phyloP scores from a whole-genome alignment of 2,888 invertebrate genomes.

The Diarsia rubi region DNA sequence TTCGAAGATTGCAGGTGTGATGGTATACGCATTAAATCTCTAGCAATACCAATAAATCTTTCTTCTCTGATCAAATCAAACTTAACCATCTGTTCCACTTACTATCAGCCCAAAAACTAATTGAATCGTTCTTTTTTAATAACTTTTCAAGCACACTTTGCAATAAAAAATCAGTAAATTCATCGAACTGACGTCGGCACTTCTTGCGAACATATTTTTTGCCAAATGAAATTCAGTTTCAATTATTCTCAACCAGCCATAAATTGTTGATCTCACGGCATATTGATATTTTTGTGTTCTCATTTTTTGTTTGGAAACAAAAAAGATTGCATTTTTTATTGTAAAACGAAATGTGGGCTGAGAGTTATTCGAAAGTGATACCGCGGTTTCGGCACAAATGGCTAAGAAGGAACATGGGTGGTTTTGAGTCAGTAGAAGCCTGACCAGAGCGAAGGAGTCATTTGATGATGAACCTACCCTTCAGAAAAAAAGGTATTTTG shows the following conservation, averaged over 20 bases:
- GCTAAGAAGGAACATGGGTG: too few relatives aligned
- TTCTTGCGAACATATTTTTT: slow-evolving; percentile 61
- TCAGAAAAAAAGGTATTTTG: too few relatives aligned
- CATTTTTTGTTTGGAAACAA: slow-evolving; percentile 35
- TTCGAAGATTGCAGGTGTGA: too few relatives aligned
- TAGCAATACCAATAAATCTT: background rate
- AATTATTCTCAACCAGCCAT: slow-evolving; percentile 62
- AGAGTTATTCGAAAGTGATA: too few relatives aligned
- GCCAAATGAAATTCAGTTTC: slow-evolving; percentile 65
- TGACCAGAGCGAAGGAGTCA: too few relatives aligned
- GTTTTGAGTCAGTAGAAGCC: too few relatives aligned
- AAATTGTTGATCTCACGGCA: slow-evolving; percentile 37
- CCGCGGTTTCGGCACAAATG: too few relatives aligned
- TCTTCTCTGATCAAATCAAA: slow-evolving; percentile 18
- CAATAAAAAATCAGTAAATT: slow-evolving; percentile 43
- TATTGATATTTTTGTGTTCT: slow-evolving; percentile 43
- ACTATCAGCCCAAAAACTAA: slow-evolving; percentile 36
- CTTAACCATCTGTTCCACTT: slow-evolving; percentile 19
- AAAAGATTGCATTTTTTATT: slow-evolving; percentile 13
- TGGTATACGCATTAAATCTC: background rate
- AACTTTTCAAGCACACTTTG: slow-evolving; percentile 40
- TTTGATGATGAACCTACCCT: too few relatives aligned
- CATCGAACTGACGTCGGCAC: slow-evolving; percentile 40
- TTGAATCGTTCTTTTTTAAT: slow-evolving; percentile 49
- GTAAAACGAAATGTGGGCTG: too few relatives aligned